phyloP scores from a whole-genome alignment of 2,113 vertebrate species.

The Thamnophis sirtalis region DNA sequence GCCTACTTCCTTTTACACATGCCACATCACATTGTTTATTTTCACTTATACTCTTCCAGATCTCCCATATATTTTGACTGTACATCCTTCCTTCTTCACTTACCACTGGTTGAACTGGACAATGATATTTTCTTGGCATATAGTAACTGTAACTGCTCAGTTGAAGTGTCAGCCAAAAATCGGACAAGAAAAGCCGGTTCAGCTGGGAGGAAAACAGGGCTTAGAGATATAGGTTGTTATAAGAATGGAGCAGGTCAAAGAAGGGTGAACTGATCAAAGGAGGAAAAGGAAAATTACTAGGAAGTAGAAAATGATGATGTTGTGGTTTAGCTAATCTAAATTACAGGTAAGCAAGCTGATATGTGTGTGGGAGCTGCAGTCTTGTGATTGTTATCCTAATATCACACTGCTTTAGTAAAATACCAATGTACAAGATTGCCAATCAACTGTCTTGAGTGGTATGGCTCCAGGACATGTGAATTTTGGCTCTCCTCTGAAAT shows the following conservation, averaged over 20 bases:
- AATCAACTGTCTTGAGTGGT: not conserved
- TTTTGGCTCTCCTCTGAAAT: not conserved
- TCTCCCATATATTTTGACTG: not conserved
- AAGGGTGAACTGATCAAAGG: not conserved
- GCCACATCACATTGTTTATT: not conserved
- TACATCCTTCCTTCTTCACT: not conserved
- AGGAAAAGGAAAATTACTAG: not conserved
- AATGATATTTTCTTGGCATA: not conserved
- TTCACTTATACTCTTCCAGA: not conserved
- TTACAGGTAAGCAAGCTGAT: not conserved
- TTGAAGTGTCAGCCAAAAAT: not conserved
- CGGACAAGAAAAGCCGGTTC: not conserved
- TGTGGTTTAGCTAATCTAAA: not conserved
- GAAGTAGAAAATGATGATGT: not conserved
- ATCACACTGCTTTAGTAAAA: not conserved
- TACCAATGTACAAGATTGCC: not conserved
- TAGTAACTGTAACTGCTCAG: not conserved
- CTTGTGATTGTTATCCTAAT: not conserved
- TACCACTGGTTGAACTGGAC: not conserved
- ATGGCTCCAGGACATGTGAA: not conserved
- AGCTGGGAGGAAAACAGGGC: not conserved
- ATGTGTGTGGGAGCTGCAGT: not conserved
- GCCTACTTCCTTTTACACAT: not conserved
- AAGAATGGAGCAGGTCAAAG: not conserved
- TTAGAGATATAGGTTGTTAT: not conserved